phyloP scores from a whole-genome alignment of 1,140 invertebrate species.

The Limonius californicus region DNA sequence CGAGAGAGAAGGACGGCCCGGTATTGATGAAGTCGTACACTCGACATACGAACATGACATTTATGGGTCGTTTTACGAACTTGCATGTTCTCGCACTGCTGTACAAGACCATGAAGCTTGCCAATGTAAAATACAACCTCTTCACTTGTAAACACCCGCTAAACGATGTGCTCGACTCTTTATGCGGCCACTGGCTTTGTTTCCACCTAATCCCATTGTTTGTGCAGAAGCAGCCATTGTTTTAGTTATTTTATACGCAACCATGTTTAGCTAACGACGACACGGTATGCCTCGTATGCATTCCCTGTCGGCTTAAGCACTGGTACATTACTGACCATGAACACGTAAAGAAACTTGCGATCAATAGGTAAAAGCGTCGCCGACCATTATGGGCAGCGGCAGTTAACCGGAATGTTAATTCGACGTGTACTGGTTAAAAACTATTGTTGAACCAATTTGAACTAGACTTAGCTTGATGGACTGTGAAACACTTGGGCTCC shows the following conservation, averaged over 20 bases:
- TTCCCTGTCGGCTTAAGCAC: not conserved
- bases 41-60: constrained; percentile 8
- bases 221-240: not conserved
- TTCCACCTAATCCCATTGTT: not conserved
- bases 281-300: not conserved
- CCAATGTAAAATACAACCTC: not conserved
- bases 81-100: constrained; percentile 4
- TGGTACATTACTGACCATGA: not conserved
- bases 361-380: too few species aligned
- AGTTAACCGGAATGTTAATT: too few species aligned
- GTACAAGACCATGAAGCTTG: constrained; percentile 1
- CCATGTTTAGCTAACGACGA: not conserved
- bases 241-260: not conserved
- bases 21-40: constrained; percentile 12
- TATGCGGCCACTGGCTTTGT: not conserved
- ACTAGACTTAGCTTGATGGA: too few species aligned
- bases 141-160: constrained; percentile 1
- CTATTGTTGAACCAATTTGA: too few species aligned
- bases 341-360: too few species aligned
- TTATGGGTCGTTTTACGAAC: constrained; percentile 11
- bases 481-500: too few species aligned
- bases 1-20: not conserved
- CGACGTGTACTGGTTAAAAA: too few species aligned
- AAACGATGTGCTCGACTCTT: constrained; percentile 9
- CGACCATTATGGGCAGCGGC: too few species aligned